phyloP scores from a whole-genome alignment of 2,797 vertebrate species.

The Gymnoscopelus microlampas region DNA sequence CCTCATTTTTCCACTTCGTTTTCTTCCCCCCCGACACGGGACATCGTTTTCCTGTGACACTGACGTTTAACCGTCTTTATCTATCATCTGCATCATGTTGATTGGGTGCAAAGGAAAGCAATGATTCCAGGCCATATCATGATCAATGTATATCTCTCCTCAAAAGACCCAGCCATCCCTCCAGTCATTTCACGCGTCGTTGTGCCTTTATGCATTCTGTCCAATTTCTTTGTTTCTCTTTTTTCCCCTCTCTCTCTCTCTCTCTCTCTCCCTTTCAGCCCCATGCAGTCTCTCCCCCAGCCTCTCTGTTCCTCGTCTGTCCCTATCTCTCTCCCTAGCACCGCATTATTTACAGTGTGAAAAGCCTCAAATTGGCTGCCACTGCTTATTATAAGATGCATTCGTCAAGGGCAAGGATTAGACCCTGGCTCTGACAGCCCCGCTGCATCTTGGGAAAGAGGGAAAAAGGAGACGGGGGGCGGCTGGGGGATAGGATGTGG shows the following conservation, averaged over 20 bases:
- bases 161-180: conserved; percentile 31
- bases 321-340: conserved; percentile 37
- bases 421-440: conserved; percentile 65
- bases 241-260: conserved; percentile 30
- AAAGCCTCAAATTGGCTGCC: conserved; percentile 80
- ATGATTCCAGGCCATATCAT: conserved; percentile 17
- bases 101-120: conserved; percentile 21
- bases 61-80: conserved; percentile 36
- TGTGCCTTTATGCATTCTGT: conserved; percentile 66
- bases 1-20: conserved; percentile 2
- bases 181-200: conserved; percentile 70
- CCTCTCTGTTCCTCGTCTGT: conserved; percentile 13
- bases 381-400: conserved; percentile 79
- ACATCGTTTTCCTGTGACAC: conserved; percentile 31
- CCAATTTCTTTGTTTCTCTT: conserved; percentile 52
- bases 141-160: conserved; percentile 53
- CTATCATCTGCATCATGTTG: conserved; percentile 6
- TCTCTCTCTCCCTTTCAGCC: not conserved
- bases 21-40: not conserved
- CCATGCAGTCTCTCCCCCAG: not conserved
- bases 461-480: conserved; percentile 35
- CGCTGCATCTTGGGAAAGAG: conserved; percentile 68
- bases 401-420: conserved; percentile 78
- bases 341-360: conserved; percentile 78
- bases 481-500: conserved; percentile 21